Evolutionary conservation across 1,140 invertebrate species (phyloP).

Genomic region (Platyscapa corneri): DNA sequence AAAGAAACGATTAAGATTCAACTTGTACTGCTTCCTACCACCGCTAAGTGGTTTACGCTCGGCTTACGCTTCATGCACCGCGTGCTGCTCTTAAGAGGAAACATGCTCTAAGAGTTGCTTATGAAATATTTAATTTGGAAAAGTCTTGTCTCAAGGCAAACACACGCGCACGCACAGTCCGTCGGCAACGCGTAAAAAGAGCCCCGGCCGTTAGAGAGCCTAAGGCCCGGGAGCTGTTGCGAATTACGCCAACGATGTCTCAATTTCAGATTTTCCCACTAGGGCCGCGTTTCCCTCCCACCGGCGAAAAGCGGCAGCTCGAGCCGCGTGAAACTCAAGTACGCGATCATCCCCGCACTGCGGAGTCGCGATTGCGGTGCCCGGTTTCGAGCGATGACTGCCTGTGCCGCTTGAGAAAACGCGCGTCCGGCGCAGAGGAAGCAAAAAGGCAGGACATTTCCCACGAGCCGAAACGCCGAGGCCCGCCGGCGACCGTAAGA

Average conservation of each 20-base stretch:
- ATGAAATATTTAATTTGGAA: slow-evolving; percentile 25
- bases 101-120: slow-evolving; percentile 3
- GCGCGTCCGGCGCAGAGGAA: background rate
- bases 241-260: background rate
- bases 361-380: no score
- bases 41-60: background rate
- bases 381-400: background rate
- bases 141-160: background rate
- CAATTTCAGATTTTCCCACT: no score
- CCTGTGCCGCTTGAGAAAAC: background rate
- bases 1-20: slow-evolving; percentile 7
- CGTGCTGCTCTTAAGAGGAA: background rate
- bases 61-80: background rate
- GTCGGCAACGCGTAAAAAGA: background rate
- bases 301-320: background rate
- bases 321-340: background rate
- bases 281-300: background rate
- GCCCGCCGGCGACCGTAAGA: background rate
- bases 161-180: background rate
- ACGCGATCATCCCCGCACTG: background rate
- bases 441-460: background rate
- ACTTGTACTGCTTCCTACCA: background rate
- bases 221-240: background rate
- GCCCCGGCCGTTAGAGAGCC: background rate
- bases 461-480: background rate